Conservation (phyloP, 2,113 vertebrate genomes). For the Corydoras sp. region DNA sequence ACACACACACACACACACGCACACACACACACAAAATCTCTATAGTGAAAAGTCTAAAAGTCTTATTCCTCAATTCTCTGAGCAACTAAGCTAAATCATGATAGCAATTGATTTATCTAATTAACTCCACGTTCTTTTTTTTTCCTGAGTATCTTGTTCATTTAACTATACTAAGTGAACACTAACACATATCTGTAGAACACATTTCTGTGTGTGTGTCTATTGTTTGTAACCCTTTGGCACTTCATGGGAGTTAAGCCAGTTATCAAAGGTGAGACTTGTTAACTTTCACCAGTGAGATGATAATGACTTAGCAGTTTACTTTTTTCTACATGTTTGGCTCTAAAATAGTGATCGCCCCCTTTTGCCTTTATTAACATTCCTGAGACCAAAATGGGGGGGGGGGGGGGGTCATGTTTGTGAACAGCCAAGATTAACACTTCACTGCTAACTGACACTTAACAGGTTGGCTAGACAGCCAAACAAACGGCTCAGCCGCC, state of each 20-base stretch:
- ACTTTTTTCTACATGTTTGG: background rate
- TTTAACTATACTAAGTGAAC: no score
- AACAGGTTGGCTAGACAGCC: slow-evolving; percentile 1
- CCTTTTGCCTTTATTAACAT: slow-evolving; percentile 4
- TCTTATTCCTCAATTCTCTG: no score
- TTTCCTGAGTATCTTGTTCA: no score
- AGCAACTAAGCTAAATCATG: no score
- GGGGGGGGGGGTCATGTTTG: background rate
- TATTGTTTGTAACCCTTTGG: no score
- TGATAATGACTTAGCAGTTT: background rate
- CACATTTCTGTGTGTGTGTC: no score
- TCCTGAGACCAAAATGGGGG: slow-evolving; percentile 11
- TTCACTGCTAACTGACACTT: slow-evolving; percentile 5
- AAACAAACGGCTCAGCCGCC: slow-evolving; percentile 1
- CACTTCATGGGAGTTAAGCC: background rate
- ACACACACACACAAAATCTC: background rate
- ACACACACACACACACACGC: background rate
- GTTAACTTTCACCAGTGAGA: slow-evolving; percentile 3
- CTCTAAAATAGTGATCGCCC: background rate
- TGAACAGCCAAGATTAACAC: slow-evolving; percentile 5
- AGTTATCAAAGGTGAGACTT: slow-evolving; percentile 4
- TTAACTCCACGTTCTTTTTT: no score
- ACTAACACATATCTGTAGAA: no score
- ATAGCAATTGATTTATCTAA: no score
- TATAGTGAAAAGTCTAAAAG: no score